phyloP scores from a whole-genome alignment of 1,140 invertebrate genomes.

The Cotesia chilonis region DNA sequence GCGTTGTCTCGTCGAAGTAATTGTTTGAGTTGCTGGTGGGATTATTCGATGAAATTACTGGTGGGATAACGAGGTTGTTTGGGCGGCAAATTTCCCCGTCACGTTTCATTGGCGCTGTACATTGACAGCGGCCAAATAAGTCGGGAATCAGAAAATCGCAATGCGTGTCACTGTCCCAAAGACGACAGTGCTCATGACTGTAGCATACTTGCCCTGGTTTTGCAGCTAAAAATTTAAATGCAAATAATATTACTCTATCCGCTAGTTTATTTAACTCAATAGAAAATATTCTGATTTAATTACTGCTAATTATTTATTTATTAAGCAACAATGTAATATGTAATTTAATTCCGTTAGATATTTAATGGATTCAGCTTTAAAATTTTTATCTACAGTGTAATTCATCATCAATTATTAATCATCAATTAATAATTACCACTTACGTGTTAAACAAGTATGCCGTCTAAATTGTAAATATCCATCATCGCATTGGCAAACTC shows the following conservation, averaged over 20 bases:
- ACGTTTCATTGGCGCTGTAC: constrained; percentile 75
- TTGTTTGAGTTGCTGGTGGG: constrained; percentile 15
- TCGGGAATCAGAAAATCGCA: constrained; percentile 90
- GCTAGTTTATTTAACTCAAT: neutral
- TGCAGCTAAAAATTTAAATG: constrained; percentile 73
- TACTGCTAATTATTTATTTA: neutral
- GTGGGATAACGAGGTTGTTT: constrained; percentile 54
- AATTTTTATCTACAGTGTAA: neutral
- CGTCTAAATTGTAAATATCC: constrained; percentile 84
- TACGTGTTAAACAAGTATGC: constrained; percentile 88
- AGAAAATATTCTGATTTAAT: constrained; percentile 18
- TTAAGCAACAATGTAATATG: neutral
- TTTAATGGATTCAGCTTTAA: too few species aligned
- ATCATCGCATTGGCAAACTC: constrained; percentile 80
- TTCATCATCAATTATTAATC: neutral
- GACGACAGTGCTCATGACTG: constrained; percentile 84
- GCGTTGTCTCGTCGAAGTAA: constrained; percentile 1
- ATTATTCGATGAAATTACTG: constrained; percentile 35
- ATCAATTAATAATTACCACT: constrained; percentile 57
- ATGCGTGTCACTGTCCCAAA: constrained; percentile 82
- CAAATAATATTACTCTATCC: neutral
- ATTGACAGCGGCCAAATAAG: constrained; percentile 87
- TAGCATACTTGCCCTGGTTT: constrained; percentile 87
- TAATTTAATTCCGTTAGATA: too few species aligned
- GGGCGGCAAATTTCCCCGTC: constrained; percentile 70